Evolutionary conservation across 2,113 vertebrate species (phyloP), one percentile per base, ranked within the genome.

Genomic region (Zosterops pallidus): DNA sequence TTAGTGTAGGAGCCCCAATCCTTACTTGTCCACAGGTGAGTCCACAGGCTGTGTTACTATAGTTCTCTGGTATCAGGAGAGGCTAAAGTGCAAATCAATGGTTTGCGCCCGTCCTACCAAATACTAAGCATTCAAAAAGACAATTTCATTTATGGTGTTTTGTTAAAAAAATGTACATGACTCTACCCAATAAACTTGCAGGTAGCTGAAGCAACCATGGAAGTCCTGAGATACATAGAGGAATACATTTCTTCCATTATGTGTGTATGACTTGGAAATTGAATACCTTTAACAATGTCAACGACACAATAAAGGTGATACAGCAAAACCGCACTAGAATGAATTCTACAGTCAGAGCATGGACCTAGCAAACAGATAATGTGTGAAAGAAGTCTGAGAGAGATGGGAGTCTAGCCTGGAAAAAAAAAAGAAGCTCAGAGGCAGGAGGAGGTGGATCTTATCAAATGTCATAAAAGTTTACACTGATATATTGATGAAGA

Each of bases 141-240:
- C 15, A 17, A 47, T 59, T 67, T 76, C 9, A 0, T 20, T 72
- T 12, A 59, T 35, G 35, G 2, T 63, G 12, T 57, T 74, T 59
- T 16, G 5, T 19, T 56, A 44, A 23, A 49, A 56, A 78, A 78
- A 78, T 33, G 4, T 31, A 31, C 5, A 9, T 41, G 2, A 53
- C 8, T 56, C n/a, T 42, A 65, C 9, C 12, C 6, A 0, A 22
- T 33, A 72, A 65, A 81, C 14, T 5, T 71, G 19, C 42, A 65
- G 59, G 17, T 33, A 42, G 25, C n/a, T 79, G 49, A 72, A 64
- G 56, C 25, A 49, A 25, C 29, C 35, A 33, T 64, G 25, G 50
- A 42, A 72, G 8, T 49, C 25, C 18, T 0, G 0, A 64, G 21
- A 49, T 26, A 64, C 14, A 35, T 1, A 79, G 25, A 64, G 20